phyloP scores from a whole-genome alignment of 2,888 invertebrate genomes.

The Shargacucullia verbasci region DNA sequence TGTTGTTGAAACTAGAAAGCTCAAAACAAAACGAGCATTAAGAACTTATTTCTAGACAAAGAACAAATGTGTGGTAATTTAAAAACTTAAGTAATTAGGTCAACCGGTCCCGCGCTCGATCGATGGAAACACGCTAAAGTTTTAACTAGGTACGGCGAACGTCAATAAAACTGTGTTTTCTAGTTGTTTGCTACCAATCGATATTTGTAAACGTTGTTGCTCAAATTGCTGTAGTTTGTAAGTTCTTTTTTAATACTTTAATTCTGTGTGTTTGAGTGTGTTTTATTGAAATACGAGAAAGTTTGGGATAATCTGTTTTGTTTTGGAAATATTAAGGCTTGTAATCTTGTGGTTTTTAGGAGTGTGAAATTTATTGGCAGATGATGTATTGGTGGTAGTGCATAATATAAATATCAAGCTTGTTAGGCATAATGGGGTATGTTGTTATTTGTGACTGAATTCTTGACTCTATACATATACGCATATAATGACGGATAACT shows the following conservation, averaged over 20 bases:
- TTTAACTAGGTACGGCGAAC: slow-evolving; percentile 67
- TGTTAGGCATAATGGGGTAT: background rate
- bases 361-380: background rate
- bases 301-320: background rate
- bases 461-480: no score
- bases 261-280: slow-evolving; percentile 17
- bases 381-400: background rate
- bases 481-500: no score
- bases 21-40: slow-evolving; percentile 39
- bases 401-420: background rate
- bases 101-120: slow-evolving; percentile 77
- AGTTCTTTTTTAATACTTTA: slow-evolving; percentile 21
- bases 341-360: background rate
- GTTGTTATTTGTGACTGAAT: no score
- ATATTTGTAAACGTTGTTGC: slow-evolving; percentile 65
- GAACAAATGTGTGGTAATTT: slow-evolving; percentile 68
- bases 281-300: slow-evolving; percentile 2
- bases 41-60: slow-evolving; percentile 52
- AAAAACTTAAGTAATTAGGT: slow-evolving; percentile 84
- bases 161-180: slow-evolving; percentile 76
- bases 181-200: slow-evolving; percentile 72
- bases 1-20: slow-evolving; percentile 33
- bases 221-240: slow-evolving; percentile 30
- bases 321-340: background rate
- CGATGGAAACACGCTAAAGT: slow-evolving; percentile 71